Base-by-base conservation (phyloP, 2,888 invertebrate genomes). In the Andrena bicolor region DNA sequence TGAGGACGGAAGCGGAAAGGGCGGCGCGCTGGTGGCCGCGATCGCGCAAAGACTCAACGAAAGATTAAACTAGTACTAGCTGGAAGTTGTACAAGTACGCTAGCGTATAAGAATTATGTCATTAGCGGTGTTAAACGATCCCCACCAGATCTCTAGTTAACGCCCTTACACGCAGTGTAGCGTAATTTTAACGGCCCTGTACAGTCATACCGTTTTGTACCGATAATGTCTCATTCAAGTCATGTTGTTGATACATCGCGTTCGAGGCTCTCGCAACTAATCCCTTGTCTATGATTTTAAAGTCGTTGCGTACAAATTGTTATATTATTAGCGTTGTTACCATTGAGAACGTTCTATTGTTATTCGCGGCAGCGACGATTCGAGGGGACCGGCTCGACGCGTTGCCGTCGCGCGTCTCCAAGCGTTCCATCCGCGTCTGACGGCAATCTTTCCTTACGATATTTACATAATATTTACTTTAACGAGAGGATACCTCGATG, bases 1-100 rank as follows among this genome's bases (percentile, higher is more conserved):
- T 0, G 97, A 97, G 91, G 97, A 97, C 94, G 97, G 97, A 64
- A 97, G 97, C 92, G 97, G 97, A 32, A 97, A 97, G 91, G 97
- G 97, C 8, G 97, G 97, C 1, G 97, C 97, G 2, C 94, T 97
- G 56, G 96, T 96, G 0, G 97, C 97, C 35, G 97, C 97, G 81
- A 96, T 97, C 86, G 97, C 97, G 0, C 94, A 95, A 30, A 94
- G 95, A 85, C 92, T 96, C 75, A 94, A 95, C 78, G 91, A 94
- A 61, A 93, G 95, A 89, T 83, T 93, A 63, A 82, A 90, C 79
- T 92, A 87, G 76, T 74, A 68, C 23, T 53, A 60, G 13, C 26
- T 48, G 26, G 23, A 75, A 51, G 23, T 70, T 6, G 26, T 56
- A 16, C 13, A 56, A 78, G 10, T 53, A 70, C 10, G 48, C 26